Base-by-base conservation (phyloP, 2,888 invertebrate genomes). In the Catocala sponsa region DNA sequence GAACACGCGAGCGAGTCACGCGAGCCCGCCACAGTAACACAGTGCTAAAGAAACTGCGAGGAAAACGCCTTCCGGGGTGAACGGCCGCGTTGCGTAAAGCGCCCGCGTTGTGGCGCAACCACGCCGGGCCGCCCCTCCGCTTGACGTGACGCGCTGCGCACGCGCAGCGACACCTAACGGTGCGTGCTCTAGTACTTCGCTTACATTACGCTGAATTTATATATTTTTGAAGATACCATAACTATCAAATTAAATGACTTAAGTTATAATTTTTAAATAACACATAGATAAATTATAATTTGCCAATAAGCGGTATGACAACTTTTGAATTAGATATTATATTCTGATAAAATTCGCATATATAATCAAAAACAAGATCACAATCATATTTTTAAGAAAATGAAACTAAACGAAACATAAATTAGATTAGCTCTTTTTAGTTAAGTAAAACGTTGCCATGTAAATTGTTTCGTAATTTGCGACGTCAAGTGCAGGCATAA, bases 1-100 rank as follows among this genome's bases (percentile, higher is more conserved):
- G 72, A 80, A 84, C 91, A 92, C 89, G 92, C 90, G 84, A 92
- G 74, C 85, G 67, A 85, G 89, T 90, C 94, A 94, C 92, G 94
- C 94, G 90, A 94, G 83, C 84, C 76, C 74, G 88, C 86, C 89
- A 86, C 89, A 91, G 87, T 91, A 93, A 91, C 92, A 92, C 85
- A 92, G 88, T 91, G 89, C 80, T 90, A 91, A 91, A 93, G 93
- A 92, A 93, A 92, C 92, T 87, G 88, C 84, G 84, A 91, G 92
- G 93, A 92, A 93, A 94, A 92, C 88, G 91, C 86, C 93, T 94
- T 94, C 94, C 94, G 94, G 94, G 94, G 94, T 94, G 88, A 94
- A 93, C 76, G 92, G 86, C 91, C 93, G 85, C 81, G 91, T 94
- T 94, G 94, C 94, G 93, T 92, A 94, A 94, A 93, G 85, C 83